These are phyloP conservation scores for Hylia prasina DNA, from an alignment of 2,113 vertebrate species.

Conservation along the genomic window DNA sequence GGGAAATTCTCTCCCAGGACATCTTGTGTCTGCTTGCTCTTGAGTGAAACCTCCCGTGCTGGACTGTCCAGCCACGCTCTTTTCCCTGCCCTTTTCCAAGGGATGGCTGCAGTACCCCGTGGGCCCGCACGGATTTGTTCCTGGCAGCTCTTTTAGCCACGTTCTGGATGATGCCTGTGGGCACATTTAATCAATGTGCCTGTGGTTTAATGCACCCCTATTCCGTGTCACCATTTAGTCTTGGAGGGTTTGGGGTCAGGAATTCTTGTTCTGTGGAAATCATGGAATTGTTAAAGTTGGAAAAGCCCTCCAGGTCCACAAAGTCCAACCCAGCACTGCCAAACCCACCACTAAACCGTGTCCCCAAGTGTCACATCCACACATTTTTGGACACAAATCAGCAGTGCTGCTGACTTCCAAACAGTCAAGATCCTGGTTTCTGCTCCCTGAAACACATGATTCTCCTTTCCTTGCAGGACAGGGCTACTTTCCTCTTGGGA, in stretches of 20 bases:
- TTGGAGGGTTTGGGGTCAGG: not conserved
- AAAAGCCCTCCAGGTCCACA: not conserved
- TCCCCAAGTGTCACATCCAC: not conserved
- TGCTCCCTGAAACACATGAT: not conserved
- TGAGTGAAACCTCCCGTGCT: not conserved
- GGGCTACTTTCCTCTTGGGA: not conserved
- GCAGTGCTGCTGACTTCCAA: not conserved
- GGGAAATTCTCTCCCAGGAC: not conserved
- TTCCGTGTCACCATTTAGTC: fast-evolving
- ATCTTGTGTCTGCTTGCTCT: not conserved
- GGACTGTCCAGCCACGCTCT: not conserved
- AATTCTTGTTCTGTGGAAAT: not conserved
- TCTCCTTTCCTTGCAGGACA: not conserved
- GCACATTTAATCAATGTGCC: not conserved
- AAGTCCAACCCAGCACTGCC: not conserved
- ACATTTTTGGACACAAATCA: fast-evolving
- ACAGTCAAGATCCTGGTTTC: not conserved
- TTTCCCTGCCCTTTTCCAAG: not conserved
- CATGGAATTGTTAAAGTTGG: not conserved
- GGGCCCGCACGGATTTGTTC: not conserved
- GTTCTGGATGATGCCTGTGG: not conserved
- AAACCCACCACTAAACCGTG: not conserved
- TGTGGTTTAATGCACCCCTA: not conserved
- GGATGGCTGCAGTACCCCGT: fast-evolving
- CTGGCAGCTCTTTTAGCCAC: not conserved